Conservation (phyloP, 2,113 vertebrate species). For the Anhinga anhinga region DNA sequence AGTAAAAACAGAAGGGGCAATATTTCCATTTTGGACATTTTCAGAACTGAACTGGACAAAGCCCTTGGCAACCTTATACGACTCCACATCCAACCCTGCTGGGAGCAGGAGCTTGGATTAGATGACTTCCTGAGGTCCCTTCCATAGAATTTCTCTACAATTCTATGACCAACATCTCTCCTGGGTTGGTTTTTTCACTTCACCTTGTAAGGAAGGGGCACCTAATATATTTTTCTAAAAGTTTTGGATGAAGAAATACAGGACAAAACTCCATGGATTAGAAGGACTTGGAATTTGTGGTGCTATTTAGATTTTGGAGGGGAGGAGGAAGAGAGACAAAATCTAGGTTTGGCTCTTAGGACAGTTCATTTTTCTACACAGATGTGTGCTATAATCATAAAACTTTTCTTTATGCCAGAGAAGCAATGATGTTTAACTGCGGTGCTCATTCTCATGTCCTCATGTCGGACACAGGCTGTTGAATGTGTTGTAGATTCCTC, state of each 20-base stretch:
- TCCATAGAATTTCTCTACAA: neutral
- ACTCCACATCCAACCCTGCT: neutral
- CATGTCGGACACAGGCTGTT: too few species aligned
- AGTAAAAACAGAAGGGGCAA: neutral
- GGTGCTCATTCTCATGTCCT: neutral
- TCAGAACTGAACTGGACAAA: neutral
- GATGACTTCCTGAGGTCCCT: neutral
- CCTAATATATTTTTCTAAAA: neutral
- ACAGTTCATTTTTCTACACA: neutral
- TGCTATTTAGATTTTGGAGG: neutral
- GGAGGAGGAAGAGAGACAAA: neutral
- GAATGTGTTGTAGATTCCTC: neutral
- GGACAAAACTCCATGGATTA: neutral
- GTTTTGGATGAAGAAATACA: neutral
- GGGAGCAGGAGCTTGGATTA: neutral
- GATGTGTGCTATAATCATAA: neutral
- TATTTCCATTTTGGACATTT: neutral
- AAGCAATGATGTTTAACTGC: neutral
- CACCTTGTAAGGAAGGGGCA: neutral
- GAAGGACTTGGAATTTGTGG: neutral
- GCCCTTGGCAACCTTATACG: neutral
- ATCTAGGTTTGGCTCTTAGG: neutral
- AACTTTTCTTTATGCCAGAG: neutral
- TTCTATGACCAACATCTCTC: neutral
- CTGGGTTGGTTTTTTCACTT: neutral